These are phyloP conservation scores for Bhutanitis thaidina DNA, from an alignment of 2,888 invertebrate genomes.

Conservation along the genomic window DNA sequence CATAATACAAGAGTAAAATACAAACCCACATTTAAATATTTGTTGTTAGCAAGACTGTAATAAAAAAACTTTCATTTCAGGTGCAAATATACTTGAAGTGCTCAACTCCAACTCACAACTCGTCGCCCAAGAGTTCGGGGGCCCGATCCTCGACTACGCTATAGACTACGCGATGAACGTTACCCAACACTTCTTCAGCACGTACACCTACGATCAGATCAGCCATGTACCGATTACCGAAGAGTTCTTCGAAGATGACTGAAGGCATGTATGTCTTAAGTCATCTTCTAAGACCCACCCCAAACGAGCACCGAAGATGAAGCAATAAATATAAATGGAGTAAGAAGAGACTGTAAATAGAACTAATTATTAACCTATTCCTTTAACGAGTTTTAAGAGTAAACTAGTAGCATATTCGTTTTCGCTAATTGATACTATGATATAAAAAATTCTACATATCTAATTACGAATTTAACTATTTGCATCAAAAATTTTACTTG, in stretches of 20 bases:
- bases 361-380: too few species aligned
- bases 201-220: slow-evolving; percentile 68
- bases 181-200: slow-evolving; percentile 67
- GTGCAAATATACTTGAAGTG: slow-evolving; percentile 62
- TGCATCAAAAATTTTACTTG: too few species aligned
- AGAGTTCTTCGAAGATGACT: slow-evolving; percentile 61
- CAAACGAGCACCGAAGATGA: background rate
- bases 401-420: too few species aligned
- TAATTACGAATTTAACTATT: too few species aligned
- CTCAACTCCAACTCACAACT: slow-evolving; percentile 66
- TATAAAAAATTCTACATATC: too few species aligned
- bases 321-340: too few species aligned
- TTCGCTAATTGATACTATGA: too few species aligned
- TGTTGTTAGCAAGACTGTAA: too few species aligned
- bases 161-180: slow-evolving; percentile 73
- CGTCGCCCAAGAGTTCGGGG: slow-evolving; percentile 69
- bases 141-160: slow-evolving; percentile 69
- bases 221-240: slow-evolving; percentile 60
- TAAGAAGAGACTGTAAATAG: too few species aligned
- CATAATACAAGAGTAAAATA: too few species aligned
- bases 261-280: background rate
- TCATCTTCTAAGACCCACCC: background rate
- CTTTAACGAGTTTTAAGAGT: too few species aligned
- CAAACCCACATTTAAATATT: too few species aligned
- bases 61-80: slow-evolving; percentile 33